phyloP scores from a whole-genome alignment of 2,888 invertebrate genomes.

The Melinaea menophilus region DNA sequence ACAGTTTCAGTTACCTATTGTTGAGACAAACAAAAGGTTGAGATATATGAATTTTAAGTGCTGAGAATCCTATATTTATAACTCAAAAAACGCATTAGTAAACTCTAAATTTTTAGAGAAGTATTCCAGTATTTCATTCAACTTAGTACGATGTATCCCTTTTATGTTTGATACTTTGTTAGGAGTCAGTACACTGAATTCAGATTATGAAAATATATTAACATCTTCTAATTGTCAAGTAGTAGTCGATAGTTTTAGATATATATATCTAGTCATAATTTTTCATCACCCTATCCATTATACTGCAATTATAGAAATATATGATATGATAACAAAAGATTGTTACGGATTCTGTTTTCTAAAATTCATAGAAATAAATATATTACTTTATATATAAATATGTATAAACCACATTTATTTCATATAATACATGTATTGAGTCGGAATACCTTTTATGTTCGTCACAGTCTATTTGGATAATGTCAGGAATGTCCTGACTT shows the following conservation, averaged over 20 bases:
- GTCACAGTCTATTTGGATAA: slow-evolving; percentile 1
- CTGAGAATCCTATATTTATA: slow-evolving; percentile 26
- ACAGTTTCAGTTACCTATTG: slow-evolving; percentile 66
- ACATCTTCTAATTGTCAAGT: too few species aligned
- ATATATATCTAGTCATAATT: too few species aligned
- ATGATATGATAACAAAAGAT: too few species aligned
- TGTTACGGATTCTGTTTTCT: too few species aligned
- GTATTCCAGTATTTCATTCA: slow-evolving; percentile 8
- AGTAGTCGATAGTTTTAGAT: too few species aligned
- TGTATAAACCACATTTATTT: background rate
- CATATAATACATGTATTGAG: background rate
- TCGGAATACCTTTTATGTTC: background rate
- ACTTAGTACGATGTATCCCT: slow-evolving; percentile 12
- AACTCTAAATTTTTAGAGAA: slow-evolving; percentile 1
- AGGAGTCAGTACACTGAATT: too few species aligned
- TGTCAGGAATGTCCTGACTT: background rate
- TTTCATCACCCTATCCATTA: too few species aligned
- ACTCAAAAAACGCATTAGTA: slow-evolving; percentile 1
- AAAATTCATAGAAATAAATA: background rate
- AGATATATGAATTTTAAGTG: slow-evolving; percentile 59
- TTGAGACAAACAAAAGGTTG: slow-evolving; percentile 62
- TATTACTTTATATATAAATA: background rate
- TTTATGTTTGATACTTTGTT: slow-evolving; percentile 3
- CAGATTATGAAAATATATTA: too few species aligned
- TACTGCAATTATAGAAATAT: too few species aligned